Evolutionary conservation across 2,797 vertebrate genomes (phyloP), one percentile per base, ranked within the genome.

Genomic region (Serranus cabrilla): DNA sequence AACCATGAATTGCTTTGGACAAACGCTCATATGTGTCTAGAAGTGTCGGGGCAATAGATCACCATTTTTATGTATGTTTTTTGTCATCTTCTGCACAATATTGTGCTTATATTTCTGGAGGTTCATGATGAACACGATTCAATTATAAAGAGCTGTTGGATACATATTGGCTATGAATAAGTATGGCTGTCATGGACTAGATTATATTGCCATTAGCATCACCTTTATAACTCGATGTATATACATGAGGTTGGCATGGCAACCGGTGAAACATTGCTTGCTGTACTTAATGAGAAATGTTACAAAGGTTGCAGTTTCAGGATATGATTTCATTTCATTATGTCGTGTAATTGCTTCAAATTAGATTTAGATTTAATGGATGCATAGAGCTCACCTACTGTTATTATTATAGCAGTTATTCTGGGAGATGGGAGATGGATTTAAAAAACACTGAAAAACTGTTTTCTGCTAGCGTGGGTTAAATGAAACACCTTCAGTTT

Each of bases 301-400:
- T 20, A 52, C 3, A 57, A 31, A 21, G 6, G 7, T 52, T 62
- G 25, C 39, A 25, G n/a, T 45, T 56, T 39, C 18, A 11, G 62
- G 23, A 0, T 42, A 51, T 14, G 12, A 52, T 62, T 76, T 64
- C 21, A 65, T 64, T 20, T 67, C 25, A 70, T 49, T 65, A 46
- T 9, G 0, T 39, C 3, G 7, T 60, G 10, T 49, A 73, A 55
- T 71, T 59, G 27, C 52, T 7, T 55, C 9, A 39, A 7, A 51
- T 47, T 42, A 62, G 14, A 62, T 45, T 34, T 49, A 21, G 47
- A 34, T 18, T 58, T 72, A 56, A 61, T 40, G n/a, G 52, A 66
- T 46, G 27, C 56, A 70, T 47, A 45, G 14, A 2, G 4, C 52
- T 55, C 39, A 59, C 43, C 37, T 47, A 7, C 21, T 61, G 34